Base-by-base conservation (phyloP, 2,888 invertebrate species). In the Pandemis heparana region DNA sequence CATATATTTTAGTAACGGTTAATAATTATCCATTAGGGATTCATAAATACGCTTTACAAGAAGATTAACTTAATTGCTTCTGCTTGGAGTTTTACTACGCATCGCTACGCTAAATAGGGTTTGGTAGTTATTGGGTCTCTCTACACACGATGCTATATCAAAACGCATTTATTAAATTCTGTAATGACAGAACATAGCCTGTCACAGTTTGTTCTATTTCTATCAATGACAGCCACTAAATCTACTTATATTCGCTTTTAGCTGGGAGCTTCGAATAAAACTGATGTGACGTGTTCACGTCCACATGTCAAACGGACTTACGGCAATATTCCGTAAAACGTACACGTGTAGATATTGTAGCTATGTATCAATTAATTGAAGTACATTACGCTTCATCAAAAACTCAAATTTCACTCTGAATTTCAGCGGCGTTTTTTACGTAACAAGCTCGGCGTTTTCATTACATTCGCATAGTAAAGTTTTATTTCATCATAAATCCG, bases 241-340 rank as follows among this genome's bases (percentile, higher is more conserved):
- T 18, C 46, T 56, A 64, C 56, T 70, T 64, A 64, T 32, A 63
- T 53, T 43, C 53, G 16, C 43, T 53, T n/a, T 38, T 64, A 70
- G 56, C 43, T 69, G 70, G 51, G 62, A 63, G 63, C 51, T 48
- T 63, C 38, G 46, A 12, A 39, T 46, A 48, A 51, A 48, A 69
- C 56, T 64, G 43, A 38, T 38, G 63, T 64, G 46, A 70, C 63
- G 53, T 56, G 62, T 56, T 56, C 56, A 59, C 63, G 46, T 43
- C 23, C 56, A 59, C 70, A 59, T 41, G 66, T 70, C 56, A 64
- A 59, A 59, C 56, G 70, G 56, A 32, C 56, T 38, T 46, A 56
- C 38, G 56, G 56, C 64, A 70, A 59, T 63, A 64, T 16, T 18
- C 16, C 23, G 62, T 43, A 32, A 43, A 64, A 59, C 46, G 10